Conservation (phyloP, 92 coral and sea anemone species). For the Zoanthus solanderi region DNA sequence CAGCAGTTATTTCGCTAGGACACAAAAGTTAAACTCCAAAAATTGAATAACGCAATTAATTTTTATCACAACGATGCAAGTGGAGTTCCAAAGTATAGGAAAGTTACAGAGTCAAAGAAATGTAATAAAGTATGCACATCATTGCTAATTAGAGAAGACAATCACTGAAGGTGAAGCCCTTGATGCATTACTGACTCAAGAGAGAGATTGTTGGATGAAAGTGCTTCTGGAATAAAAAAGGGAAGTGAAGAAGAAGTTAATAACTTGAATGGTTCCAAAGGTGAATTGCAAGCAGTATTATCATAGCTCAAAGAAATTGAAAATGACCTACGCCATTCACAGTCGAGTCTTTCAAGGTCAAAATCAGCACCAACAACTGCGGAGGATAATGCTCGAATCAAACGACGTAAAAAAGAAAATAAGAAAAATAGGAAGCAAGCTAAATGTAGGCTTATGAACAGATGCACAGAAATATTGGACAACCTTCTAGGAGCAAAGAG, state of each 20-base stretch:
- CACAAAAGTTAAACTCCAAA: conserved; percentile 20
- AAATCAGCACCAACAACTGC: conserved; percentile 41
- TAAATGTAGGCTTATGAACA: conserved; percentile 35
- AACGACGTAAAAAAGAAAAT: conserved; percentile 48
- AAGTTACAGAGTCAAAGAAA: conserved; percentile 40
- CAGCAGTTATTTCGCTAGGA: conserved; percentile 57
- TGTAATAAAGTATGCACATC: conserved; percentile 56
- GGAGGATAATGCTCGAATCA: conserved; percentile 47
- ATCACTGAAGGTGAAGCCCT: conserved; percentile 59
- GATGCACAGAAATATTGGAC: conserved; percentile 46
- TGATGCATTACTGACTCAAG: conserved; percentile 46
- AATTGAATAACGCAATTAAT: conserved; percentile 31
- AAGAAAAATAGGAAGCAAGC: conserved; percentile 50
- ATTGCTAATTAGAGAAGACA: conserved; percentile 48
- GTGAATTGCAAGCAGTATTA: conserved; percentile 38
- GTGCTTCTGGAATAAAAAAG: conserved; percentile 54
- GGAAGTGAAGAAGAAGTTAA: conserved; percentile 58
- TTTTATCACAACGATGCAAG: conserved; percentile 59
- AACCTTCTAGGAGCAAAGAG: conserved; percentile 41
- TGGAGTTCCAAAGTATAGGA: conserved; percentile 54
- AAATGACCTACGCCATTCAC: conserved; percentile 46
- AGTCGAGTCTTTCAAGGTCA: conserved; percentile 55
- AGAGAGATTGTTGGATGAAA: conserved; percentile 53
- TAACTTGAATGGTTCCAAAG: conserved; percentile 28
- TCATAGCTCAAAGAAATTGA: conserved; percentile 46